phyloP scores from a whole-genome alignment of 2,113 vertebrate species.

The Xenopus borealis region DNA sequence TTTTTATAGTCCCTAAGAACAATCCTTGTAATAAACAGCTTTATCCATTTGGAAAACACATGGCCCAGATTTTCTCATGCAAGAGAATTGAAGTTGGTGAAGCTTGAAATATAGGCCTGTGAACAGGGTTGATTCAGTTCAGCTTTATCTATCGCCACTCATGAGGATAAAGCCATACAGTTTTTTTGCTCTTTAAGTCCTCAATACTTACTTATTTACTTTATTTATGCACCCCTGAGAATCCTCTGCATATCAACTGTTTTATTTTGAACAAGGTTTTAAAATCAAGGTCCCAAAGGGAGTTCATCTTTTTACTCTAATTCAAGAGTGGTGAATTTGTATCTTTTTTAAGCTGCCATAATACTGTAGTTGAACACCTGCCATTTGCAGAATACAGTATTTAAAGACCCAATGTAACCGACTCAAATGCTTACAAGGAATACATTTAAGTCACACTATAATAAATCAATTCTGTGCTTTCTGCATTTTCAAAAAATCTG shows the following conservation, averaged over 20 bases:
- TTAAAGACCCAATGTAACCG: constrained; percentile 18
- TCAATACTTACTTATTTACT: constrained; percentile 35
- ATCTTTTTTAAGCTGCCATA: background rate
- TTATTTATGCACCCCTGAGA: constrained; percentile 28
- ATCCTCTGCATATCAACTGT: constrained; percentile 36
- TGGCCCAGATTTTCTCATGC: constrained; percentile 53
- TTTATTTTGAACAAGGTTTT: constrained; percentile 29
- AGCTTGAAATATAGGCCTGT: constrained; percentile 31
- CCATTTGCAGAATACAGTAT: constrained; percentile 2
- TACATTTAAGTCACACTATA: background rate
- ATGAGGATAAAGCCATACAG: constrained; percentile 19
- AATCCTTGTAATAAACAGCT: constrained; percentile 57
- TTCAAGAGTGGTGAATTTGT: background rate
- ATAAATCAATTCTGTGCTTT: too few relatives aligned
- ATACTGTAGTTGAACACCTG: constrained; percentile 28
- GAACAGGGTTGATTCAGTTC: constrained; percentile 26
- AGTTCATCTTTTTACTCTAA: constrained; percentile 19
- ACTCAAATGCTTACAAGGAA: constrained; percentile 10
- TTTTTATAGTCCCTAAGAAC: constrained; percentile 57
- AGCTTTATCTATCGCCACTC: constrained; percentile 30
- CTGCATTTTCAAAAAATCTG: too few relatives aligned
- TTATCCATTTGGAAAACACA: constrained; percentile 56
- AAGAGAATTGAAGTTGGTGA: constrained; percentile 40
- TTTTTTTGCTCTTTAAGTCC: background rate
- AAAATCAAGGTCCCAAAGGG: constrained; percentile 27